Percentiles rank a stretch among this genome's conserved stretches.
phyloP scores from a whole-genome alignment of 1,140 invertebrate genomes.

The Halyomorpha halys region DNA sequence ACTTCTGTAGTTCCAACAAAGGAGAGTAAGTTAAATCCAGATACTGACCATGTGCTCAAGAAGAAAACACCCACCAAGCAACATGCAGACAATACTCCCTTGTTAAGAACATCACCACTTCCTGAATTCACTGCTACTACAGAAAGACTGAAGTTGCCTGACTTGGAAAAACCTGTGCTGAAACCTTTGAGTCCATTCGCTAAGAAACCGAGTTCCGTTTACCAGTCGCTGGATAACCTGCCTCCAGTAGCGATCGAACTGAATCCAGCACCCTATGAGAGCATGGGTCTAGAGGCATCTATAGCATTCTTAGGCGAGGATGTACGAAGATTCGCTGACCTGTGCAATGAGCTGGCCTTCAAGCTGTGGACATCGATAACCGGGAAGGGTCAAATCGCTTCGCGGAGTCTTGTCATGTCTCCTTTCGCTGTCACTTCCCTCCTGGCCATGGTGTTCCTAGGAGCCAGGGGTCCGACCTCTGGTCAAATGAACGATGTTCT shows the following conservation, averaged over 20 bases:
- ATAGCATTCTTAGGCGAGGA: constrained; percentile 56
- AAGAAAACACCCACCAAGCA: constrained; percentile 14
- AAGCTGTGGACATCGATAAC: constrained; percentile 63
- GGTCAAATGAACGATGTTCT: constrained; percentile 81
- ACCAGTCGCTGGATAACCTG: constrained; percentile 10
- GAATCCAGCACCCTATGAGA: constrained; percentile 47
- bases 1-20: constrained; percentile 24
- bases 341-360: constrained; percentile 75
- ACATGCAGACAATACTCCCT: not conserved
- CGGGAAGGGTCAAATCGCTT: constrained; percentile 54
- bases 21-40: constrained; percentile 29
- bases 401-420: constrained; percentile 67
- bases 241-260: constrained; percentile 39
- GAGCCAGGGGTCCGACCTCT: constrained; percentile 73
- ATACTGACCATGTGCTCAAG: not conserved
- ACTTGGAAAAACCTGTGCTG: constrained; percentile 17
- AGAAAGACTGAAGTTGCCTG: constrained; percentile 30
- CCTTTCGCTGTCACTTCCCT: constrained; percentile 75
- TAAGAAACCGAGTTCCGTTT: constrained; percentile 24
- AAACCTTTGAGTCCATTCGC: constrained; percentile 15
- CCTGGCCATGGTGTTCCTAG: constrained; percentile 78
- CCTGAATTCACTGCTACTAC: constrained; percentile 11
- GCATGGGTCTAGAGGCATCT: constrained; percentile 61
- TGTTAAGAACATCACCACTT: not conserved
- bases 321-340: constrained; percentile 53